Conservation (phyloP, 2,113 vertebrate genomes). For the Hemiprocne comata region DNA sequence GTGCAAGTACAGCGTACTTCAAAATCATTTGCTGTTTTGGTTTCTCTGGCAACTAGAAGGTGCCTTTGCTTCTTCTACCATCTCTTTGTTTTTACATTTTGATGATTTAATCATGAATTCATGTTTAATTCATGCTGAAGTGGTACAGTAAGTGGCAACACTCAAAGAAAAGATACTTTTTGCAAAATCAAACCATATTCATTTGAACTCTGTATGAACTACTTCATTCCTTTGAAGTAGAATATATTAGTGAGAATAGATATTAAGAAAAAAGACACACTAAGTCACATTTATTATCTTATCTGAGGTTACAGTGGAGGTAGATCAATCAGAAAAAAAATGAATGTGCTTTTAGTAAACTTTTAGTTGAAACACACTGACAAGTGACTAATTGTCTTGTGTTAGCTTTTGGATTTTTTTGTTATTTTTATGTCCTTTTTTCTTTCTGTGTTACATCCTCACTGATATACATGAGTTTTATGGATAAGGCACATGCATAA, state of each 20-base stretch:
- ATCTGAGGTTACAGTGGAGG: conserved; percentile 4
- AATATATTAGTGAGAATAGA: conserved; percentile 44
- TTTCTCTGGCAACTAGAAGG: conserved; percentile 61
- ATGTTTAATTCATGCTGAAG: conserved; percentile 67
- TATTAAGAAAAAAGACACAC: conserved; percentile 32
- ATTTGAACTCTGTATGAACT: conserved; percentile 68
- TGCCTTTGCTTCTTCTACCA: conserved; percentile 61
- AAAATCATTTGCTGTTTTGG: conserved; percentile 56
- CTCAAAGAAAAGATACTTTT: conserved; percentile 44
- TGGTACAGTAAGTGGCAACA: conserved; percentile 64
- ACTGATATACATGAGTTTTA: background rate
- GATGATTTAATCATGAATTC: conserved; percentile 73
- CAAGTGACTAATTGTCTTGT: background rate
- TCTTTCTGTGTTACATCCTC: background rate
- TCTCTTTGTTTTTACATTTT: conserved; percentile 71
- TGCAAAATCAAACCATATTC: conserved; percentile 49
- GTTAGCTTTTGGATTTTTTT: background rate
- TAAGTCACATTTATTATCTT: conserved; percentile 14
- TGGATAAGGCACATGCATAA: background rate
- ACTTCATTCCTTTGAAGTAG: conserved; percentile 50
- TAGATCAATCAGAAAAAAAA: conserved; percentile 17
- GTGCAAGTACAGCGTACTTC: background rate
- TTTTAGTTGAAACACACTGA: background rate
- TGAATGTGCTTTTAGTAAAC: background rate
- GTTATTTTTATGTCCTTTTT: background rate